phyloP scores from a whole-genome alignment of 2,888 invertebrate species.

The Drosophila quasianomalipes region DNA sequence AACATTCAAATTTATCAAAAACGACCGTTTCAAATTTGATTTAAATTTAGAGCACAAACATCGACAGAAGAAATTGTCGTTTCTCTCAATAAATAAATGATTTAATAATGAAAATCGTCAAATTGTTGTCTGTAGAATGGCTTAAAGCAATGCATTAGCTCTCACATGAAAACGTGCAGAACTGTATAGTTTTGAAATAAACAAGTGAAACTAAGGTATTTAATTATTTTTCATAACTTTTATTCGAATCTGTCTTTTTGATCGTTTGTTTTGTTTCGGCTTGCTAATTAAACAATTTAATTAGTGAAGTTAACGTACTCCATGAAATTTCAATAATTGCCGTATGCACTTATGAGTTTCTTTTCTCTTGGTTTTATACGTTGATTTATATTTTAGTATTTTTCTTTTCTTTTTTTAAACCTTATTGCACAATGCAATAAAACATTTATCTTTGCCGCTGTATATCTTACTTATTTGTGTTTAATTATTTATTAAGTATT shows the following conservation, averaged over 20 bases:
- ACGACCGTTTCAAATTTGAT: rapidly evolving
- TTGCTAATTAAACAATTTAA: constrained; percentile 69
- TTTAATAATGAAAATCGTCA: background rate
- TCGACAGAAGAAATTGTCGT: background rate
- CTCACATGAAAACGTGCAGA: background rate
- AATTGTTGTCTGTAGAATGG: background rate
- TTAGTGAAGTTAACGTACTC: constrained; percentile 68
- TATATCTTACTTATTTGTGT: constrained; percentile 13
- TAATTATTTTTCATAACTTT: constrained; percentile 45
- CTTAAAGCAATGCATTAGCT: background rate
- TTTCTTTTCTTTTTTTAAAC: constrained; percentile 22
- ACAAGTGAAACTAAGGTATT: background rate
- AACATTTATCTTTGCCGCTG: constrained; percentile 30
- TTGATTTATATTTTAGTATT: constrained; percentile 39
- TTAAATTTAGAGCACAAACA: background rate
- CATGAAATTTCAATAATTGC: constrained; percentile 53
- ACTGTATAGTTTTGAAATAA: background rate
- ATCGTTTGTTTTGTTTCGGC: constrained; percentile 41
- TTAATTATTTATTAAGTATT: constrained; percentile 34
- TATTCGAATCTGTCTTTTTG: constrained; percentile 56
- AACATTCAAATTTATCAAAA: background rate
- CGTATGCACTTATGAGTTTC: constrained; percentile 29
- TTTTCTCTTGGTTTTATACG: constrained; percentile 44
- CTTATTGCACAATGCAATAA: constrained; percentile 48
- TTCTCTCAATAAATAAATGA: background rate